Conservation (phyloP, 2,888 invertebrate genomes). For the Schizotus pectinicornis region DNA sequence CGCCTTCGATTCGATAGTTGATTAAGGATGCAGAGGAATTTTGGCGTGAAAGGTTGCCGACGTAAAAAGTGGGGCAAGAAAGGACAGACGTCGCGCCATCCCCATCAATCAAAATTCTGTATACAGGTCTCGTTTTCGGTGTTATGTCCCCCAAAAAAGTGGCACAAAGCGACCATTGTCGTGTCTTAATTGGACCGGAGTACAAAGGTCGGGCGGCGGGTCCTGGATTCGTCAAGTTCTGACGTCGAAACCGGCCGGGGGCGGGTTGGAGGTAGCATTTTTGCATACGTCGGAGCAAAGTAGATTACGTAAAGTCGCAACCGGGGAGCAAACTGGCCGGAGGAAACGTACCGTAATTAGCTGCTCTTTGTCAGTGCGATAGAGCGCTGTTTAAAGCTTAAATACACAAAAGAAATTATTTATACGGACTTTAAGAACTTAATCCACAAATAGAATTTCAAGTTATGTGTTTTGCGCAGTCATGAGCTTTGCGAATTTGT, state of each 20-base stretch:
- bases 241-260: neutral
- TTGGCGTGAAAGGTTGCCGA: too few species aligned
- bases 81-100: too few species aligned
- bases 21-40: too few species aligned
- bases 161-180: too few species aligned
- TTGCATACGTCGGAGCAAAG: conserved; percentile 27
- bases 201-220: too few species aligned
- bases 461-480: conserved; percentile 44
- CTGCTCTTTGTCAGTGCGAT: conserved; percentile 30
- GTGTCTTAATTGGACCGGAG: too few species aligned
- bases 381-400: conserved; percentile 29
- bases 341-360: conserved; percentile 32
- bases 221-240: too few species aligned
- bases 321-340: conserved; percentile 17
- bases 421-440: conserved; percentile 42
- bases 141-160: too few species aligned
- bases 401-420: conserved; percentile 42
- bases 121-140: too few species aligned
- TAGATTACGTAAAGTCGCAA: conserved; percentile 23
- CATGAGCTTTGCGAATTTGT: conserved; percentile 41
- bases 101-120: too few species aligned
- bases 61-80: too few species aligned
- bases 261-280: conserved; percentile 21
- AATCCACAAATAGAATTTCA: conserved; percentile 46
- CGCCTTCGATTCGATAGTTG: too few species aligned